Evolutionary conservation across 1,140 invertebrate genomes (phyloP).

Genomic region (Drosophila nebulosa): DNA sequence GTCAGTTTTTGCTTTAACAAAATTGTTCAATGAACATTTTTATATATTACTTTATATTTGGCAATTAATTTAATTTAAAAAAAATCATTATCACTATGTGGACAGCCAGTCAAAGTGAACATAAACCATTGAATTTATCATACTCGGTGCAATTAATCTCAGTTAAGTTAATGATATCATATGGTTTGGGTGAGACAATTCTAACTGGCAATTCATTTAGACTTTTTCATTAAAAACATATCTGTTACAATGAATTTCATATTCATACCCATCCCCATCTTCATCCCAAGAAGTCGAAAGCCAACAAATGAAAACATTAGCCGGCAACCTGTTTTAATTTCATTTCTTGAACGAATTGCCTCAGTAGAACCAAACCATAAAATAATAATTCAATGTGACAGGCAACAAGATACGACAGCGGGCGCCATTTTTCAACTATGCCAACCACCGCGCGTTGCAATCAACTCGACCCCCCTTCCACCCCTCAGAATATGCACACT

Average conservation of each 20-base stretch:
- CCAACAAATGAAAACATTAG: conserved; percentile 64
- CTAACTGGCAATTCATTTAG: not conserved
- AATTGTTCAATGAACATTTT: not conserved
- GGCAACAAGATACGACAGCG: conserved; percentile 64
- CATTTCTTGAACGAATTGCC: conserved; percentile 35
- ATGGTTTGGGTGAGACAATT: not conserved
- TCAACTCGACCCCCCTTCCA: not conserved
- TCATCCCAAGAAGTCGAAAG: conserved; percentile 7
- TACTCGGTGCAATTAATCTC: not conserved
- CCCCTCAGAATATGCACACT: not conserved
- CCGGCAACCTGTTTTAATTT: conserved; percentile 54
- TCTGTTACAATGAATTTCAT: not conserved
- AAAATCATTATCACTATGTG: not conserved
- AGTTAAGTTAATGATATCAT: not conserved
- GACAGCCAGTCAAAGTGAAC: not conserved
- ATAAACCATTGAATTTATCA: not conserved
- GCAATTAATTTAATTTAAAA: not conserved
- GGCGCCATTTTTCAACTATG: conserved; percentile 72
- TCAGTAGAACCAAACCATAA: conserved; percentile 43
- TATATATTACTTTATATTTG: not conserved
- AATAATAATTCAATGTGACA: conserved; percentile 79
- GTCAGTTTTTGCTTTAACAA: too few species aligned
- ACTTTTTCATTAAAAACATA: not conserved
- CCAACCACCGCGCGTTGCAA: not conserved
- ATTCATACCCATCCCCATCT: conserved; percentile 22